These are phyloP conservation scores for Acropternis orthonyx DNA, from an alignment of 2,797 vertebrate species.

Conservation along the genomic window DNA sequence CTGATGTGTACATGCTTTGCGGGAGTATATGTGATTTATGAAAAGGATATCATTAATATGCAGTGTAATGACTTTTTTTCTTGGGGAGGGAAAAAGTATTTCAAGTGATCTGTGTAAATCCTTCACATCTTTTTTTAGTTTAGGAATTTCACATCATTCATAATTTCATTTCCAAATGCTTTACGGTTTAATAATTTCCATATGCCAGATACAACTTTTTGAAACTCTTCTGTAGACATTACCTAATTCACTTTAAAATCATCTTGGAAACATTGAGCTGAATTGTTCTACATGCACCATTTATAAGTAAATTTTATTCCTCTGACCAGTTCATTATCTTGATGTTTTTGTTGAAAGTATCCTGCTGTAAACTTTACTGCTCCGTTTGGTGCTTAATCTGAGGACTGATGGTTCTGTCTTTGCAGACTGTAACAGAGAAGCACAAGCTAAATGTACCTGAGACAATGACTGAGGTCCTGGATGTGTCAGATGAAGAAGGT, in stretches of 20 bases:
- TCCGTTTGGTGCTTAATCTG: neutral
- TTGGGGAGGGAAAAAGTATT: neutral
- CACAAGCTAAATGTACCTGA: constrained; percentile 98
- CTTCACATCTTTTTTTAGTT: constrained; percentile 43
- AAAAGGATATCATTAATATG: neutral
- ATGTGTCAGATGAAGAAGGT: constrained; percentile 99
- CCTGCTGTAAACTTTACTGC: neutral
- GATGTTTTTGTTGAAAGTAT: neutral
- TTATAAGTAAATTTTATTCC: neutral
- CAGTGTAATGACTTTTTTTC: neutral
- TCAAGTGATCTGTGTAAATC: constrained; percentile 11
- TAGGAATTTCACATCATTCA: constrained; percentile 34
- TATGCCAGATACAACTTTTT: constrained; percentile 24
- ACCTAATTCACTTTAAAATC: constrained; percentile 50
- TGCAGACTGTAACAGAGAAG: constrained; percentile 95
- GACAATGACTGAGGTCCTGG: constrained; percentile 97
- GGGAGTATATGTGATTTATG: neutral
- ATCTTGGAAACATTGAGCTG: constrained; percentile 3
- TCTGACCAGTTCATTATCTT: neutral
- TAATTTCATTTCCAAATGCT: constrained; percentile 34
- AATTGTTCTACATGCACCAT: constrained; percentile 8
- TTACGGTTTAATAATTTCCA: constrained; percentile 52
- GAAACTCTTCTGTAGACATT: constrained; percentile 57
- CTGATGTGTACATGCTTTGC: fast-evolving
- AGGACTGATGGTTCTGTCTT: constrained; percentile 35